Evolutionary conservation across 2,888 invertebrate genomes (phyloP).

Genomic region (Ichneumon xanthorius): DNA sequence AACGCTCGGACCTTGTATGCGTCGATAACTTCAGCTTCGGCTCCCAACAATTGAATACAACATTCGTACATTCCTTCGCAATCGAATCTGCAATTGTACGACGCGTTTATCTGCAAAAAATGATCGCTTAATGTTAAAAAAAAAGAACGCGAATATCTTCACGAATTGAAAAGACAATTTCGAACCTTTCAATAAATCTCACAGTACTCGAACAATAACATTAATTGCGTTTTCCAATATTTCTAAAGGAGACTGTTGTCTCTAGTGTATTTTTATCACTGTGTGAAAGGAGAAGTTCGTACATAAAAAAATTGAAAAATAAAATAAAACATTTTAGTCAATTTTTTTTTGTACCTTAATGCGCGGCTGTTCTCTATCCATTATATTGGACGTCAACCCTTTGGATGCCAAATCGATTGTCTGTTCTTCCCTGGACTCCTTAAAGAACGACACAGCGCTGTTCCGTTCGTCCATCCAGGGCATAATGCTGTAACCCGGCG

Average conservation of each 20-base stretch:
- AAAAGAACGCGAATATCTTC: neutral
- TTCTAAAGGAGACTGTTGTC: too few relatives aligned
- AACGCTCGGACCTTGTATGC: neutral
- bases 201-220: neutral
- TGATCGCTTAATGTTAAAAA: neutral
- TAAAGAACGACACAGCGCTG: neutral
- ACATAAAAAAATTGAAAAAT: too few relatives aligned
- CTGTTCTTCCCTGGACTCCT: neutral
- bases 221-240: too few relatives aligned
- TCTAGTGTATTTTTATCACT: too few relatives aligned
- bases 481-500: neutral
- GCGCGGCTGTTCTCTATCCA: neutral
- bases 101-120: too few relatives aligned
- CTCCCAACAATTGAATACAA: slow-evolving; percentile 45
- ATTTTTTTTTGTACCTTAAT: neutral
- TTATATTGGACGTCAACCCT: neutral
- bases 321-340: too few relatives aligned
- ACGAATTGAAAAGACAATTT: neutral
- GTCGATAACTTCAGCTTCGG: neutral
- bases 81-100: slow-evolving; percentile 66
- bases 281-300: too few relatives aligned
- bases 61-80: slow-evolving; percentile 76
- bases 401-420: neutral
- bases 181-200: neutral
- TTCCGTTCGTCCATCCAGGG: neutral